Base-by-base conservation (phyloP, 2,113 vertebrate species). In the Tetrao urogallus region DNA sequence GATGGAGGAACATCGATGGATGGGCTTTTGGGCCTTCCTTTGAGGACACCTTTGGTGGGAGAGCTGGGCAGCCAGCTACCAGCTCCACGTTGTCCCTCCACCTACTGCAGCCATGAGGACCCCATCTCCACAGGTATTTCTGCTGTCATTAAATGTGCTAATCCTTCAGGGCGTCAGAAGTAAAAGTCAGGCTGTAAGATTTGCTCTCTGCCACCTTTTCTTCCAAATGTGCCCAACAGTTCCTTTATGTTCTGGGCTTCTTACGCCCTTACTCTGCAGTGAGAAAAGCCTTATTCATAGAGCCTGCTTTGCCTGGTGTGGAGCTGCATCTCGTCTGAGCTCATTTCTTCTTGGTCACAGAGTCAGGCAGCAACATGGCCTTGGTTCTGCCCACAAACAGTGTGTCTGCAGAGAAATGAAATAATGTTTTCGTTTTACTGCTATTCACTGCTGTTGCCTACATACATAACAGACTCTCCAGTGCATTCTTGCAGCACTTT, bases 61-160 rank as follows among this genome's bases (percentile, higher is more conserved):
- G 6, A 47, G 11, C 67, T 13, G 14, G n/a, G 19, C 20, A 36
- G 24, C 48, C 42, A 12, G 9, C n/a, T 52, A 24, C 42, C 1
- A 0, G 24, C 54, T 45, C 10, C 21, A 12, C 0, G 0, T 32
- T 36, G 16, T 83, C 20, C 9, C 16, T 57, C 47, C 1, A 1
- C 22, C 56, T 67, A 42, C 47, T 32, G 72, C 32, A 52, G 27
- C 40, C 82, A 43, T 0, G 4, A 76, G 50, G 11, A 81, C 3
- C 38, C 21, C 28, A 8, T 15, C 30, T 32, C 21, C 47, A 17
- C 32, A 80, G 70, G 17, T 43, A 16, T 24, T 50, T 34, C 54
- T 78, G 47, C 34, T 10, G 0, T 40, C 8, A 3, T 61, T 74
- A 13, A 38, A 42, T 5, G 27, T 11, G 10, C 6, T 14, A 2